Base-by-base conservation (phyloP, 2,888 invertebrate species). In the Girardia tigrina region DNA sequence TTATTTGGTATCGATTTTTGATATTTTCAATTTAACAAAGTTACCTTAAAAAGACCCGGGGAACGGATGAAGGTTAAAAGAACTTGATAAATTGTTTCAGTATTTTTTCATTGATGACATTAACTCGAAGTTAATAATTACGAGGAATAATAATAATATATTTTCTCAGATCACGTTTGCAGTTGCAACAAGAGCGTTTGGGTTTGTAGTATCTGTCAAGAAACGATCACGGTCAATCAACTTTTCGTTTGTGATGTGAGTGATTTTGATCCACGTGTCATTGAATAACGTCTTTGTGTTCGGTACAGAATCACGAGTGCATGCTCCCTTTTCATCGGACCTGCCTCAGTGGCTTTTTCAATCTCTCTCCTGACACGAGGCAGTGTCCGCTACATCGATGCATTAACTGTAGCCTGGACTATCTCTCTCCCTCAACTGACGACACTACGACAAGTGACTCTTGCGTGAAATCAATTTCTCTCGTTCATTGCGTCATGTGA, bases 171-270 rank as follows among this genome's bases (percentile, higher is more conserved):
- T 56, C 4, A 20, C 20, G 4, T 56, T 6, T 56, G 56, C 56
- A 56, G 56, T n/a, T 56, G 56, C 56, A 56, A 56, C 56, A 56
- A 56, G n/a, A 56, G 56, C 56, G n/a, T 16, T 4, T 56, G 56
- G 56, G 2, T 56, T 6, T 56, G 56, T 23, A 56, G 56, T 23
- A 56, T 56, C 4, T 56, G 56, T 23, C 20, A n/a, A n/a, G 56
- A 56, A n/a, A n/a, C n/a, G n/a, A 56, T 56, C 56, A 56, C n/a
- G n/a, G 56, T 56, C 2, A 23, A n/a, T 2, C 56, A 56, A 16
- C 23, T 56, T 6, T 56, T 56, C 23, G 56, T 56, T n/a, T 56
- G 56, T 23, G 23, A 56, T 56, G 56, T 56, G 4, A 8, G 56
- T 56, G 16, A 36, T 6, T 23, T 56, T 4, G 6, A 56, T 56